Evolutionary conservation across 2,888 invertebrate genomes (phyloP).

Genomic region (Cephus sareptanus): DNA sequence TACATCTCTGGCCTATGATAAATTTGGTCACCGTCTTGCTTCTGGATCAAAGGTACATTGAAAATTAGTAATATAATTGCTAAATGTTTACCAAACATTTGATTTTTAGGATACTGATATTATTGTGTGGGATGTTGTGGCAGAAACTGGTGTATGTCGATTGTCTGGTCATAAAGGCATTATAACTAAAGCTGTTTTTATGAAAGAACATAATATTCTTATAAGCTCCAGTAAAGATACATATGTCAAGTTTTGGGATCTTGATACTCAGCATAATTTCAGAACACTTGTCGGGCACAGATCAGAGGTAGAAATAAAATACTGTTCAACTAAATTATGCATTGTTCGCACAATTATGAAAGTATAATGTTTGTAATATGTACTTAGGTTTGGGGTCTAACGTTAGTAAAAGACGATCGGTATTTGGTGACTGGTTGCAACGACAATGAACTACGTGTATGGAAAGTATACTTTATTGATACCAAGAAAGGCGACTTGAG

Average conservation of each 20-base stretch:
- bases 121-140: constrained; percentile 94
- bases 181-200: constrained; percentile 84
- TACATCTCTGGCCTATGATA: constrained; percentile 85
- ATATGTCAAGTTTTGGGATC: constrained; percentile 97
- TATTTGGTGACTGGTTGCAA: constrained; percentile 90
- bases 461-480: constrained; percentile 76
- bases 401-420: constrained; percentile 80
- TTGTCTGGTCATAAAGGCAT: constrained; percentile 92
- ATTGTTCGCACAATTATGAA: background rate
- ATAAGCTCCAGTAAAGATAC: constrained; percentile 92
- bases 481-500: constrained; percentile 59
- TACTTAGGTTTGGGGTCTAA: constrained; percentile 85
- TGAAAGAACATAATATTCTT: constrained; percentile 76
- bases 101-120: constrained; percentile 85
- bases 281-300: constrained; percentile 92
- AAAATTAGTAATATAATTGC: background rate
- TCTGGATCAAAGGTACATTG: constrained; percentile 85
- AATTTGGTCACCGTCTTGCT: constrained; percentile 84
- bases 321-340: constrained; percentile 2
- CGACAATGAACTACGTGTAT: constrained; percentile 87
- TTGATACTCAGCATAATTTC: constrained; percentile 95
- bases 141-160: constrained; percentile 89
- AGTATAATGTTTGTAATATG: constrained; percentile 9
- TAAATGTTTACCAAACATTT: background rate
- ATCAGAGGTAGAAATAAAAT: constrained; percentile 73